A percentile compares a stretch with the other conserved stretches of the same genome.
Conservation (phyloP, 2,113 vertebrate species). For the Phyllostomus hastatus region DNA sequence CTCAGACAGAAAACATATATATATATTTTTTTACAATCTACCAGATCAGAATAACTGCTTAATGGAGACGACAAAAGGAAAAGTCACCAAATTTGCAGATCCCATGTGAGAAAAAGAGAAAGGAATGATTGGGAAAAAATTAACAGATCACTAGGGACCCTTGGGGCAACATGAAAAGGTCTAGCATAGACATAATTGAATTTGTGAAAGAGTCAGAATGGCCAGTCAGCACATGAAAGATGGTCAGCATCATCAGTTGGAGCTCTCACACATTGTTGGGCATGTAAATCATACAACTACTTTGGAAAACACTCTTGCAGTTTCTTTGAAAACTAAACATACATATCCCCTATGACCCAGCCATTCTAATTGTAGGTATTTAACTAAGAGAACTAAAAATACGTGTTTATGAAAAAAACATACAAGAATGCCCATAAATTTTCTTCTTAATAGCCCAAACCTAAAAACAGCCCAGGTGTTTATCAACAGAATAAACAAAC, state of each 20-base stretch:
- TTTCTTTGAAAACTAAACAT: background rate
- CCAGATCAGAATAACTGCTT: background rate
- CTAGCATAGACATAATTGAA: background rate
- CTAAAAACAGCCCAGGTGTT: background rate
- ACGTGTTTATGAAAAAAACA: background rate
- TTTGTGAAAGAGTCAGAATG: background rate
- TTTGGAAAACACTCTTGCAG: background rate
- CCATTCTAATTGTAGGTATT: background rate
- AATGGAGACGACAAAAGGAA: background rate
- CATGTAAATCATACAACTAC: background rate
- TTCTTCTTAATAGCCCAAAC: background rate
- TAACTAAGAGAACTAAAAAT: background rate
- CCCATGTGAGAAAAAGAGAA: background rate
- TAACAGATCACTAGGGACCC: background rate
- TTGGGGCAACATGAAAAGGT: background rate
- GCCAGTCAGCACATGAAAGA: background rate
- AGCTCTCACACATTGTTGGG: background rate
- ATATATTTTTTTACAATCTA: background rate
- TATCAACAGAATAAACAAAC: background rate
- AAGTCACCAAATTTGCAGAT: background rate
- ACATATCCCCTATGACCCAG: background rate
- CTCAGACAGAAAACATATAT: background rate
- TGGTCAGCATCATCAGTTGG: background rate
- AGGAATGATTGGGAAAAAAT: background rate
- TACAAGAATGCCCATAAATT: background rate